These are phyloP conservation scores for Agonopterix heracliana DNA, from an alignment of 2,888 invertebrate genomes.

Conservation along the genomic window DNA sequence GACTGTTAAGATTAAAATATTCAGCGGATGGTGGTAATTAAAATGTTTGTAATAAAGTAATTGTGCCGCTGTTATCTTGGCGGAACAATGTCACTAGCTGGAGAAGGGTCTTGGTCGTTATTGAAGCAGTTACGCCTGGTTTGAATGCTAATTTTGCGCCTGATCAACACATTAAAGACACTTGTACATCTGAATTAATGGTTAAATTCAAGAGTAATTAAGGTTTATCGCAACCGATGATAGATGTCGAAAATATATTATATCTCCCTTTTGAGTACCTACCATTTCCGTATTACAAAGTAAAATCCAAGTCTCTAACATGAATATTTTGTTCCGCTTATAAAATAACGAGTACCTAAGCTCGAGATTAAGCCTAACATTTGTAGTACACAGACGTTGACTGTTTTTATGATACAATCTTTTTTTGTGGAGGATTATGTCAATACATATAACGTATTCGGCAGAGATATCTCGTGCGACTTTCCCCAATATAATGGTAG, in stretches of 20 bases:
- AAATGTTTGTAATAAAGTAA: constrained; percentile 7
- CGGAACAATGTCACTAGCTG: constrained; percentile 7
- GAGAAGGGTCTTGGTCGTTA: constrained; percentile 4
- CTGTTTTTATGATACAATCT: constrained; percentile 13
- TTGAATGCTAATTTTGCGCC: constrained; percentile 13
- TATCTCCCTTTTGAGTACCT: neutral
- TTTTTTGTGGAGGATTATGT: constrained; percentile 2
- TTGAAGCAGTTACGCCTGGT: constrained; percentile 11
- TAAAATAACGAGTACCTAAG: too few species aligned
- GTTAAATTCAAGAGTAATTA: constrained; percentile 4
- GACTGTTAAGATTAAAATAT: constrained; percentile 6
- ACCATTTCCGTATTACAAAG: neutral
- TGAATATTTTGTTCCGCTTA: too few species aligned
- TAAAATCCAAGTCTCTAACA: too few species aligned
- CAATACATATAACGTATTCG: constrained; percentile 7
- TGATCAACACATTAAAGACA: constrained; percentile 11
- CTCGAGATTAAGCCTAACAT: constrained; percentile 11
- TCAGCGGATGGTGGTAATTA: constrained; percentile 3
- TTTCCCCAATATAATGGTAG: constrained; percentile 30
- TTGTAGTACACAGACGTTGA: constrained; percentile 11
- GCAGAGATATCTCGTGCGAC: constrained; percentile 21
- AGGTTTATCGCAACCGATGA: neutral
- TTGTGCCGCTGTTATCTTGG: constrained; percentile 5
- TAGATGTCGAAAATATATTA: neutral
- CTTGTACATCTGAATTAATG: constrained; percentile 11